Percentiles rank a stretch among this genome's conserved stretches.
These are phyloP conservation scores for Cettia cetti DNA, from an alignment of 2,113 vertebrate species.

Conservation along the genomic window DNA sequence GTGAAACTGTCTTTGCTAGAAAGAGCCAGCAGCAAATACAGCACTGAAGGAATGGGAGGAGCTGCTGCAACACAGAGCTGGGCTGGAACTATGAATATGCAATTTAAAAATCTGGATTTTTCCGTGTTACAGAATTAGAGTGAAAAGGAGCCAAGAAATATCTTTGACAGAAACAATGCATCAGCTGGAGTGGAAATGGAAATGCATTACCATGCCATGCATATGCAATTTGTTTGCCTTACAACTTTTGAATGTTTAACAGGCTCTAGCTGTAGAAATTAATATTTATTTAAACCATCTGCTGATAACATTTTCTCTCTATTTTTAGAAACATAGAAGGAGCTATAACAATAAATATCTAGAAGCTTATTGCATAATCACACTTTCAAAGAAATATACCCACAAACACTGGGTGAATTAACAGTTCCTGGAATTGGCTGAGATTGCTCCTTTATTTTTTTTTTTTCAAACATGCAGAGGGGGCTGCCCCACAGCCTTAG, in stretches of 20 bases:
- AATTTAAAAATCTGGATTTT: conserved; percentile 25
- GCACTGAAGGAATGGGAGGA: not conserved
- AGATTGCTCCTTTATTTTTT: not conserved
- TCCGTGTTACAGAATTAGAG: not conserved
- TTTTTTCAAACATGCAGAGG: not conserved
- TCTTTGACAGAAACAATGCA: conserved; percentile 21
- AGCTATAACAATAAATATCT: conserved; percentile 13
- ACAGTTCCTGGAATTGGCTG: not conserved
- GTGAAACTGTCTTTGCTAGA: not conserved
- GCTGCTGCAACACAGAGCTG: not conserved
- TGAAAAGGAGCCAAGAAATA: conserved; percentile 27
- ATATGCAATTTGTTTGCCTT: not conserved
- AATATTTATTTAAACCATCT: conserved; percentile 62
- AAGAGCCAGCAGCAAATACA: not conserved
- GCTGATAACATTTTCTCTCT: conserved; percentile 21
- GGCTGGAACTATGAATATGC: not conserved
- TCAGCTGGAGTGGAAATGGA: conserved; percentile 7
- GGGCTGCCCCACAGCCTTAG: not conserved
- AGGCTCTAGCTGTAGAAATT: conserved; percentile 35
- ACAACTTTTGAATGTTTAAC: not conserved
- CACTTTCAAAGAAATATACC: not conserved
- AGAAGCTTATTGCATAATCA: not conserved
- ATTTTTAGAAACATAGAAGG: conserved; percentile 31
- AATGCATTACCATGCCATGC: conserved; percentile 24
- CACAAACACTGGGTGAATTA: not conserved